A percentile compares a stretch with the other conserved stretches of the same genome.
These are phyloP conservation scores for Rhipidura dahli DNA, from an alignment of 2,113 vertebrate species.

Conservation along the genomic window DNA sequence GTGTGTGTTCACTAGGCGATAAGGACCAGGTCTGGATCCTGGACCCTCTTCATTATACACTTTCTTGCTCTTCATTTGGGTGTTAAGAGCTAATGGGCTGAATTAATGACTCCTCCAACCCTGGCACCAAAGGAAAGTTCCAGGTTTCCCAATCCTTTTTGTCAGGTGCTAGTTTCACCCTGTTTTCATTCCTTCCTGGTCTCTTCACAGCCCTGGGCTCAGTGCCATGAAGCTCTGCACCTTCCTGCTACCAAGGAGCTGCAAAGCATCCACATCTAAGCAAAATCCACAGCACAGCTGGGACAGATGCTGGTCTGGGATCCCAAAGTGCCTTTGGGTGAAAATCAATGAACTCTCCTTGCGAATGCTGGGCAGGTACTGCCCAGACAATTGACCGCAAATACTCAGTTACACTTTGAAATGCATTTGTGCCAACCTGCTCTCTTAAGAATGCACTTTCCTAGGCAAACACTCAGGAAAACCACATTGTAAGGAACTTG, in stretches of 20 bases:
- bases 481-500: not conserved
- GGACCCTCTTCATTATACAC: not conserved
- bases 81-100: not conserved
- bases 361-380: not conserved
- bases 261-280: not conserved
- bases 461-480: not conserved
- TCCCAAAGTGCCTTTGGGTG: not conserved
- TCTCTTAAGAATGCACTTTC: not conserved
- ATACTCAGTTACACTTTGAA: slow-evolving; percentile 1
- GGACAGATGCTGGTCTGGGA: not conserved
- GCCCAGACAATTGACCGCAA: not conserved
- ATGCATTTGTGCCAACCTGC: not conserved
- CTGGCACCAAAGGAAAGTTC: not conserved
- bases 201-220: not conserved
- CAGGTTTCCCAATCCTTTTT: not conserved
- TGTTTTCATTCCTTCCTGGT: not conserved
- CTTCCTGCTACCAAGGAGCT: not conserved
- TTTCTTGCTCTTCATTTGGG: not conserved
- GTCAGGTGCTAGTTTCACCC: not conserved
- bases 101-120: not conserved
- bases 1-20: not conserved
- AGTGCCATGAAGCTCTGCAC: not conserved
- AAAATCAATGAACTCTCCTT: not conserved
- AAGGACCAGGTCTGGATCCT: not conserved
- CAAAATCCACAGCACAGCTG: not conserved